These are phyloP conservation scores for Tenthredo scrophulariae DNA, from an alignment of 2,888 invertebrate genomes.

Conservation along the genomic window DNA sequence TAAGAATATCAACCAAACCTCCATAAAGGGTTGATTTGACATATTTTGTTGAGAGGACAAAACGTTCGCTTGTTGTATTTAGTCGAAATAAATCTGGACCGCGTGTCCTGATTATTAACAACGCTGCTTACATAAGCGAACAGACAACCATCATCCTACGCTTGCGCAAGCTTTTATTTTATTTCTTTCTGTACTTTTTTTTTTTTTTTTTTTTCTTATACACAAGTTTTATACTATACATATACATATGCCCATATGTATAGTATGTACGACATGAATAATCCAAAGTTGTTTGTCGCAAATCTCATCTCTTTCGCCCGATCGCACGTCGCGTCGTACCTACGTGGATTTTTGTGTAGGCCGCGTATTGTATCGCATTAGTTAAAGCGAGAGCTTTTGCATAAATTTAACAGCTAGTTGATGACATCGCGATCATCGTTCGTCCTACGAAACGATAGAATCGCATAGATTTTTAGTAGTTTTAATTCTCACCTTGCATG, in stretches of 20 bases:
- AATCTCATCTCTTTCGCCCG: slow-evolving; percentile 10
- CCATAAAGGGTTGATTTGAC: neutral
- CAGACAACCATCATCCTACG: slow-evolving; percentile 47
- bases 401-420: slow-evolving; percentile 16
- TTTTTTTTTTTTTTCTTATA: neutral
- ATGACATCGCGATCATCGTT: neutral
- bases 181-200: neutral
- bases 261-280: slow-evolving; percentile 26
- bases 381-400: slow-evolving; percentile 8
- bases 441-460: neutral
- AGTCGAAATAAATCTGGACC: slow-evolving; percentile 43
- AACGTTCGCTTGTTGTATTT: neutral
- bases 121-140: slow-evolving; percentile 33
- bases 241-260: neutral
- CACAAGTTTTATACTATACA: slow-evolving; percentile 2
- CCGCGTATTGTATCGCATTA: slow-evolving; percentile 1
- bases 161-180: slow-evolving; percentile 30
- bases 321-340: neutral
- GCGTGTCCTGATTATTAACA: slow-evolving; percentile 44
- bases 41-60: slow-evolving; percentile 16
- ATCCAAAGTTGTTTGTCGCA: slow-evolving; percentile 40
- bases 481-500: neutral
- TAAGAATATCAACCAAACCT: neutral
- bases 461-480: neutral
- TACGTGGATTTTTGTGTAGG: slow-evolving; percentile 25